Conservation (phyloP, 2,888 invertebrate species). For the Acrobasis consociella region DNA sequence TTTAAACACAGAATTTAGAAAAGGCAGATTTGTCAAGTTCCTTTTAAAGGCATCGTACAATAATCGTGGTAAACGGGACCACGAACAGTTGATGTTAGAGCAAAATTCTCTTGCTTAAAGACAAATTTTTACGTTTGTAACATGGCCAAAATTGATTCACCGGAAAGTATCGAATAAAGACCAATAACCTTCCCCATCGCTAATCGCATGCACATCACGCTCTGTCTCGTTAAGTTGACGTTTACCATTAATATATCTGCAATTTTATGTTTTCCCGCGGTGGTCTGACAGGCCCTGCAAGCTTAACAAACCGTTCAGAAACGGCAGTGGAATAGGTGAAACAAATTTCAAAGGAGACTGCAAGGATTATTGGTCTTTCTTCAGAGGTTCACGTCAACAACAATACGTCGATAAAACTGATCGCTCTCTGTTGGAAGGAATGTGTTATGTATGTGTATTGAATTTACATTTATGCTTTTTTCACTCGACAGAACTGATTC, state of each 20-base stretch:
- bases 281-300: slow-evolving; percentile 49
- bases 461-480: not conserved
- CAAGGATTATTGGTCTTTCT: slow-evolving; percentile 57
- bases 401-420: slow-evolving; percentile 76
- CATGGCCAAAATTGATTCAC: too few species aligned
- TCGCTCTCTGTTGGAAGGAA: slow-evolving; percentile 44
- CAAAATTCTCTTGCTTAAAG: too few species aligned
- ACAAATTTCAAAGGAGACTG: slow-evolving; percentile 61
- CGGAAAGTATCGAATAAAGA: not conserved
- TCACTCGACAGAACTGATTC: not conserved
- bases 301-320: slow-evolving; percentile 45
- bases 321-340: slow-evolving; percentile 61
- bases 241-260: slow-evolving; percentile 31
- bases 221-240: slow-evolving; percentile 23
- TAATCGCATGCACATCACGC: slow-evolving; percentile 38
- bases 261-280: slow-evolving; percentile 51
- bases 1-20: too few species aligned
- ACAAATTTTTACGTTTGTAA: too few species aligned
- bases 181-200: slow-evolving; percentile 22
- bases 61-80: too few species aligned
- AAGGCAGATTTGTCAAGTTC: too few species aligned
- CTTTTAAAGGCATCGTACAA: too few species aligned
- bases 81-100: too few species aligned
- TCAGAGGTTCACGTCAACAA: slow-evolving; percentile 41
- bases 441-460: slow-evolving; percentile 16